Evolutionary conservation across 2,797 vertebrate species (phyloP).

Genomic region (Melanotaenia maccullochi): DNA sequence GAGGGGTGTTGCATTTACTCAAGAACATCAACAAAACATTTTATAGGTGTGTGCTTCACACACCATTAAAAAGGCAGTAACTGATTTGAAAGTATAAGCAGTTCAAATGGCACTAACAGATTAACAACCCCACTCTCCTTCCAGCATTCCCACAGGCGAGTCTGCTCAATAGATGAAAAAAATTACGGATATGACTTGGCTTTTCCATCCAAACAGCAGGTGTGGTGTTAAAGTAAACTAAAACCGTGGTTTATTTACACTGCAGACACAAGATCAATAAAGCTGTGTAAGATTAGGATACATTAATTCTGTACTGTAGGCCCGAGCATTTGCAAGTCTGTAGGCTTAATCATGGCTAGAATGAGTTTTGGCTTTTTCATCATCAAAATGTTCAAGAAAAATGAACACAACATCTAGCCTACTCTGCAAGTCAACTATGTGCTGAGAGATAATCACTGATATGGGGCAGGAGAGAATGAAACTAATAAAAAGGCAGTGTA

Average conservation of each 20-base stretch:
- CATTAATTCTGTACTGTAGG: conserved; percentile 41
- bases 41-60: conserved; percentile 55
- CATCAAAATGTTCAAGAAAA: conserved; percentile 51
- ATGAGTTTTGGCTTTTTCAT: conserved; percentile 35
- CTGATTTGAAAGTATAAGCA: conserved; percentile 41
- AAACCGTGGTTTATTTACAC: conserved; percentile 38
- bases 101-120: conserved; percentile 54
- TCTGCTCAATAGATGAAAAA: conserved; percentile 17
- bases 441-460: conserved; percentile 71
- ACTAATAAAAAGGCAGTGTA: conserved; percentile 81
- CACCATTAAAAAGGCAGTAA: conserved; percentile 59
- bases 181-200: conserved; percentile 37
- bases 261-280: conserved; percentile 37
- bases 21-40: conserved; percentile 59
- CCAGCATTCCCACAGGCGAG: conserved; percentile 20
- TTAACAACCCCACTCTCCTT: conserved; percentile 39
- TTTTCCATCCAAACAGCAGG: conserved; percentile 31
- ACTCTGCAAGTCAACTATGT: conserved; percentile 72
- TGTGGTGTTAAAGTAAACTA: conserved; percentile 24
- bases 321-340: conserved; percentile 33
- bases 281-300: conserved; percentile 31
- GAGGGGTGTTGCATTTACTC: conserved; percentile 36
- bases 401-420: conserved; percentile 57
- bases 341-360: conserved; percentile 46
- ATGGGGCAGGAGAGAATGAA: conserved; percentile 72